Conservation (phyloP, 2,888 invertebrate species). For the Drosophila putrida region DNA sequence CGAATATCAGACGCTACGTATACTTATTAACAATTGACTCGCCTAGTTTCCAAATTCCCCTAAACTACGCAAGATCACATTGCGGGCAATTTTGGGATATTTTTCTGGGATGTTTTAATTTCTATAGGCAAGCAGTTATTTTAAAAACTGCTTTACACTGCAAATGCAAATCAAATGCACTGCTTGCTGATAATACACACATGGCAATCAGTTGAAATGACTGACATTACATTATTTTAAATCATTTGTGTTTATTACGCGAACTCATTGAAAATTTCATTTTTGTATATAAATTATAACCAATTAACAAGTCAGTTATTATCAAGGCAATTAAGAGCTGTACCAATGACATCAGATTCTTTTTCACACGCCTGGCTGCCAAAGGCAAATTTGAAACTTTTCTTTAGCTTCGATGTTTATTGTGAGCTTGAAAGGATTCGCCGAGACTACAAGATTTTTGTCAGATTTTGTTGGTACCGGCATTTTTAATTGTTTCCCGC, state of each 20-base stretch:
- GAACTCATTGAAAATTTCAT: not conserved
- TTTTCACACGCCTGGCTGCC: not conserved
- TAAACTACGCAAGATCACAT: too few relatives aligned
- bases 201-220: too few relatives aligned
- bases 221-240: not conserved
- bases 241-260: not conserved
- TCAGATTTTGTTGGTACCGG: constrained; percentile 20
- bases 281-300: not conserved
- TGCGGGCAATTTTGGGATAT: too few relatives aligned
- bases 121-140: too few relatives aligned
- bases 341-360: not conserved
- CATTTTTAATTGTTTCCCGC: constrained; percentile 57
- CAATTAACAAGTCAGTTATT: not conserved
- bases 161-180: too few relatives aligned
- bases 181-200: too few relatives aligned
- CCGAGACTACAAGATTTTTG: constrained; percentile 5
- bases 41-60: not conserved
- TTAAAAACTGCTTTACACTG: too few relatives aligned
- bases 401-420: constrained; percentile 1
- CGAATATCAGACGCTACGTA: not conserved
- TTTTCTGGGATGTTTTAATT: too few relatives aligned
- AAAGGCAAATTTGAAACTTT: not conserved
- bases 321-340: not conserved
- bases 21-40: not conserved
- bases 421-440: constrained; percentile 4